These are phyloP conservation scores for Ophiodon elongatus DNA, from an alignment of 2,113 vertebrate species.

Conservation along the genomic window DNA sequence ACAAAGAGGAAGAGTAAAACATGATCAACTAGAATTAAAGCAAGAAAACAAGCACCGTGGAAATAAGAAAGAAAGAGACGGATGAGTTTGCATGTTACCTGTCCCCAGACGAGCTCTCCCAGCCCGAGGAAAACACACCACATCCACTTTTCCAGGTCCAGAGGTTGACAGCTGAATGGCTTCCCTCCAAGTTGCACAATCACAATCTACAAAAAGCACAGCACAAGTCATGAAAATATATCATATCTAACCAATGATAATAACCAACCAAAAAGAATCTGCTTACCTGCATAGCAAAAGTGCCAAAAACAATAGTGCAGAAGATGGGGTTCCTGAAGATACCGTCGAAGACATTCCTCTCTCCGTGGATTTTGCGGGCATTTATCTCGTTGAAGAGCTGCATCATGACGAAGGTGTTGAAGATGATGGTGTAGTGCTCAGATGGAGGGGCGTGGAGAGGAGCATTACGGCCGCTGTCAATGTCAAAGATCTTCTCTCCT, in stretches of 20 bases:
- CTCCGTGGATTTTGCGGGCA: slow-evolving; percentile 97
- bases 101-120: slow-evolving; percentile 98
- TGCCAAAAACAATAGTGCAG: slow-evolving; percentile 96
- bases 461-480: slow-evolving; percentile 95
- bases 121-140: slow-evolving; percentile 98
- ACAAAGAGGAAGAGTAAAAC: background rate
- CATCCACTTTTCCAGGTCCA: slow-evolving; percentile 97
- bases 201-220: slow-evolving; percentile 86
- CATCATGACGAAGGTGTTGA: slow-evolving; percentile 99
- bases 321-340: slow-evolving; percentile 99
- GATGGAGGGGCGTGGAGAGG: slow-evolving; percentile 97
- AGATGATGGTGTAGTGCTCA: slow-evolving; percentile 99
- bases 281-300: slow-evolving; percentile 93
- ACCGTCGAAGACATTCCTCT: slow-evolving; percentile 97
- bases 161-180: slow-evolving; percentile 96
- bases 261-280: background rate
- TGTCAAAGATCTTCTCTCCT: slow-evolving; percentile 97
- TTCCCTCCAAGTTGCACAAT: slow-evolving; percentile 99
- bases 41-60: background rate
- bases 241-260: background rate
- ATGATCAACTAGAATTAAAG: background rate
- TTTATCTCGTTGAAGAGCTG: slow-evolving; percentile 99
- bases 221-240: background rate
- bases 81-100: slow-evolving; percentile 85
- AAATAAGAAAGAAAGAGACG: slow-evolving; percentile 18